Conservation (phyloP, 2,113 vertebrate species). For the Girardinichthys multiradiatus region DNA sequence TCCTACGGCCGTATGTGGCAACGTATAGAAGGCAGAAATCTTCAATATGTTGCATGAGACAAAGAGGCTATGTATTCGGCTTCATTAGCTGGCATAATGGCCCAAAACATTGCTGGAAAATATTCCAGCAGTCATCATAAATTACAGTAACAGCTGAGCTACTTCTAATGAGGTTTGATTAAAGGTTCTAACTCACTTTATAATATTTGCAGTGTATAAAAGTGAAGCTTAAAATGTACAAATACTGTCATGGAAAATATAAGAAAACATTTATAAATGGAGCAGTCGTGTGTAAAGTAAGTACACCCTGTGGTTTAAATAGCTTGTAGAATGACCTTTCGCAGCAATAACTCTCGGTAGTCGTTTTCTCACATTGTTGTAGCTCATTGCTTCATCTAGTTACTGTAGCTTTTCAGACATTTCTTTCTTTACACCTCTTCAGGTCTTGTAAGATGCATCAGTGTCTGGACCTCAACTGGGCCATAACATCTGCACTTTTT, state of each 20-base stretch:
- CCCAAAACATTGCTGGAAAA: conserved; percentile 12
- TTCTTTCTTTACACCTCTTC: too few species aligned
- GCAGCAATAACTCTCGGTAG: background rate
- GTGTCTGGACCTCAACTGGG: background rate
- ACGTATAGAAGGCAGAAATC: conserved; percentile 1
- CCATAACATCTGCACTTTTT: background rate
- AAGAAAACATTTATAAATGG: background rate
- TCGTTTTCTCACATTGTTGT: background rate
- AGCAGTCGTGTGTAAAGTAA: background rate
- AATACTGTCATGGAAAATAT: background rate
- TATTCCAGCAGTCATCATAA: conserved; percentile 15
- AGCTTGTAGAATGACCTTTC: background rate
- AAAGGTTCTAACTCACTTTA: background rate
- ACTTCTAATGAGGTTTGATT: conserved; percentile 11
- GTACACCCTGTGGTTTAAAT: background rate
- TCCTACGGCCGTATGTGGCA: background rate
- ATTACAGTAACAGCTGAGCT: conserved; percentile 22
- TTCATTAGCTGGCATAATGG: conserved; percentile 19
- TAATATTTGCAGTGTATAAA: background rate
- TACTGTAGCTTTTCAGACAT: background rate
- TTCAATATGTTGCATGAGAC: background rate
- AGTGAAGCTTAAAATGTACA: background rate
- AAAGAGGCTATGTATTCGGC: conserved; percentile 6
- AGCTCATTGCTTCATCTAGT: background rate
- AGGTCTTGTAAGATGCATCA: background rate